These are phyloP conservation scores for Stenopsyche tienmushanensis DNA, from an alignment of 1,140 invertebrate species.

Conservation along the genomic window DNA sequence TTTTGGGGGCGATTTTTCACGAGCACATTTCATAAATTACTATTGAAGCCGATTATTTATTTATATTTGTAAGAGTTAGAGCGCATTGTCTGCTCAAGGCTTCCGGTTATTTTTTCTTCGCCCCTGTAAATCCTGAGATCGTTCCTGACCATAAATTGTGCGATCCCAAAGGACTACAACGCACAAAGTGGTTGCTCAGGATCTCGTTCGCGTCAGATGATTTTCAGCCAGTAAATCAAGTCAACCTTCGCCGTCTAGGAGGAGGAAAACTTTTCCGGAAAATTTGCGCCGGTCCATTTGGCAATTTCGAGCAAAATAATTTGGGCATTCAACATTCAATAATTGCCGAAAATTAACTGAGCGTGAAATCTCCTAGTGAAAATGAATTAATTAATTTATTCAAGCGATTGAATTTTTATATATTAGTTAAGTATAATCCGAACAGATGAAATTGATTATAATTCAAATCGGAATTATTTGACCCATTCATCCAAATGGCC, in stretches of 20 bases:
- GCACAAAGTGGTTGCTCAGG: background rate
- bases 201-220: constrained; percentile 25
- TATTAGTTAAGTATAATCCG: too few species aligned
- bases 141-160: constrained; percentile 24
- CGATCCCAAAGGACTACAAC: background rate
- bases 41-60: too few species aligned
- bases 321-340: background rate
- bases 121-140: too few species aligned
- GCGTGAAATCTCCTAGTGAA: background rate
- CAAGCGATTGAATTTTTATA: too few species aligned
- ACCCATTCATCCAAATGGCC: too few species aligned
- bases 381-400: too few species aligned
- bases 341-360: background rate
- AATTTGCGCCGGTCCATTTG: background rate
- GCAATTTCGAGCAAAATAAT: background rate
- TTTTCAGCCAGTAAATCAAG: constrained; percentile 19
- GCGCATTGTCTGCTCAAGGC: too few species aligned
- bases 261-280: background rate
- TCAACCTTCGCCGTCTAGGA: background rate
- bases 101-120: too few species aligned
- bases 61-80: too few species aligned
- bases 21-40: too few species aligned
- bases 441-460: too few species aligned
- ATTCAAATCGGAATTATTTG: too few species aligned
- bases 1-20: background rate